phyloP scores from a whole-genome alignment of 1,140 invertebrate species.

The Hesperophylax magnus region DNA sequence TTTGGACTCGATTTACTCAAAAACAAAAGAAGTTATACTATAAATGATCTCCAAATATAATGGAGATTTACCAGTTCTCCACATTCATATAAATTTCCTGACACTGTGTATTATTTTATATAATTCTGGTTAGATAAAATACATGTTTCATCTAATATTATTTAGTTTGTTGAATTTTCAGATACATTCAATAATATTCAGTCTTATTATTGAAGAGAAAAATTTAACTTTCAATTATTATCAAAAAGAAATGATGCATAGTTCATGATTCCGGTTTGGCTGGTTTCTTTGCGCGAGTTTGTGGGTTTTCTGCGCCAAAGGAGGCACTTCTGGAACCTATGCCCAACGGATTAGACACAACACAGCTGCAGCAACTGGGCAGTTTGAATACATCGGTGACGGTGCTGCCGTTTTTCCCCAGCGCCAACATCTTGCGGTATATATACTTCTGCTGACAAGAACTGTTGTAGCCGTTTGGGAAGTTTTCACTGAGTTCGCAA shows the following conservation, averaged over 20 bases:
- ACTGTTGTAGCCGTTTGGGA: constrained; percentile 70
- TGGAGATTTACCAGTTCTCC: too few relatives aligned
- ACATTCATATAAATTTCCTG: too few relatives aligned
- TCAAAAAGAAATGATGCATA: background rate
- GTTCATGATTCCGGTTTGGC: background rate
- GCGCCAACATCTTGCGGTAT: constrained; percentile 69
- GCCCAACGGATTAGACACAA: constrained; percentile 59
- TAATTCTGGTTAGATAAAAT: too few relatives aligned
- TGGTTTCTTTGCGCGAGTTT: background rate
- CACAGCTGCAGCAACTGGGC: constrained; percentile 77
- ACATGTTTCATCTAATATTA: background rate
- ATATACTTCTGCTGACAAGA: constrained; percentile 77
- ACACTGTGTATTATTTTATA: too few relatives aligned
- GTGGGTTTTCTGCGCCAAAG: background rate
- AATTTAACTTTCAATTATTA: background rate
- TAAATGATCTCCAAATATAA: too few relatives aligned
- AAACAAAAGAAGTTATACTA: too few relatives aligned
- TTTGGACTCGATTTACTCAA: too few relatives aligned
- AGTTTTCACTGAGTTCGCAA: constrained; percentile 51
- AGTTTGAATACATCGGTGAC: constrained; percentile 70
- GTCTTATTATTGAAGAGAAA: background rate
- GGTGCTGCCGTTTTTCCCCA: constrained; percentile 64
- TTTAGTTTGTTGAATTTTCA: background rate
- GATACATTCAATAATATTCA: background rate
- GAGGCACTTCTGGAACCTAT: background rate